These are phyloP conservation scores for Gryon sp. DNA, from an alignment of 1,140 invertebrate genomes.

Conservation along the genomic window DNA sequence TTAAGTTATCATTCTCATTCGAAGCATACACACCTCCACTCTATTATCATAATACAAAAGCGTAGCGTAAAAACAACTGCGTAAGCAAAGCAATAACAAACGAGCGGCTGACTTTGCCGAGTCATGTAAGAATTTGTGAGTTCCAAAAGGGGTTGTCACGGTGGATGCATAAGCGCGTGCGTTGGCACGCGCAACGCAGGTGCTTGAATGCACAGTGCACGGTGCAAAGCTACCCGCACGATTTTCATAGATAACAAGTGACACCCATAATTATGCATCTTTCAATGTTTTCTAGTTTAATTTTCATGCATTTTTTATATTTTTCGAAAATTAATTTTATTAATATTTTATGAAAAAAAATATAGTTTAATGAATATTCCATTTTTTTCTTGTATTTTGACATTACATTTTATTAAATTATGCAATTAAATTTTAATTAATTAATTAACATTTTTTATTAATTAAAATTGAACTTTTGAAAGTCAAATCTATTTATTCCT, in stretches of 20 bases:
- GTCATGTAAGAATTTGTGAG: conserved; percentile 54
- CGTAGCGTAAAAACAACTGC: conserved; percentile 56
- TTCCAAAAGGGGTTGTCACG: conserved; percentile 62
- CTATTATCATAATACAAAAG: conserved; percentile 66
- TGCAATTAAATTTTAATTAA: too few species aligned
- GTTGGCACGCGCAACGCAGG: conserved; percentile 73
- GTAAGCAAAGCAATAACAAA: conserved; percentile 33
- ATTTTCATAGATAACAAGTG: conserved; percentile 77
- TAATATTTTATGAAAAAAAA: neutral
- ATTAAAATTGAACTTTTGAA: too few species aligned
- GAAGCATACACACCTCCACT: conserved; percentile 1
- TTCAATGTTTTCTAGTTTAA: too few species aligned
- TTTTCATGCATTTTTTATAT: neutral
- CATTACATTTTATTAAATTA: too few species aligned
- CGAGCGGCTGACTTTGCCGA: conserved; percentile 31
- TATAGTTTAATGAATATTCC: too few species aligned
- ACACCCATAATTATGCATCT: conserved; percentile 74
- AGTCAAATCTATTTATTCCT: too few species aligned
- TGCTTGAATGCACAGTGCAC: conserved; percentile 63
- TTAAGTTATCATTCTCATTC: conserved; percentile 23
- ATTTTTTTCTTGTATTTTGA: too few species aligned
- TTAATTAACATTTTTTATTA: too few species aligned
- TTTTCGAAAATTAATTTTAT: neutral
- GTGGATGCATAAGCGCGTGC: conserved; percentile 63
- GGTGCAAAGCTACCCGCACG: conserved; percentile 75